Evolutionary conservation across 2,113 vertebrate species (phyloP), one percentile per base, ranked within the genome.

Genomic region (Serinus canaria): DNA sequence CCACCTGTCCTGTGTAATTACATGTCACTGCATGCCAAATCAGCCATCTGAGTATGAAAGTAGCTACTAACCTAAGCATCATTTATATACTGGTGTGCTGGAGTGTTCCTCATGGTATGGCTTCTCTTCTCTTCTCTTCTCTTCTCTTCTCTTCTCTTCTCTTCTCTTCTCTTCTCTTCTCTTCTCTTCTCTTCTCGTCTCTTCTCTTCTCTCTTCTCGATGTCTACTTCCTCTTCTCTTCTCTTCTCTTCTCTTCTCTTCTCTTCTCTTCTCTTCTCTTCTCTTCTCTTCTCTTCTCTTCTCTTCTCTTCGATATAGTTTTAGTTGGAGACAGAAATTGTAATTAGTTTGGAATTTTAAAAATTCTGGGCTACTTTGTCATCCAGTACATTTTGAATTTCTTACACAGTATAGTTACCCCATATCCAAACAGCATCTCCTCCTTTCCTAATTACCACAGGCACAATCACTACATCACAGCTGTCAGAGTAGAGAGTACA

Each of bases 221-320:
- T n/a, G n/a, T n/a, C n/a, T n/a, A n/a, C n/a, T n/a, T 7, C 14
- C 4, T 13, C 10, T 6, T 63, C 56, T 5, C 10, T 30, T 2
- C 39, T 25, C 55, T 60, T 7, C 28, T 15, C n/a, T 43, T 9
- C 37, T 37, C 37, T 37, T 10, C 37, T 37, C 37, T 37, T 10
- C 37, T 37, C 37, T 37, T 10, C 37, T 37, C 37, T 37, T 10
- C 37, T 37, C 37, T 37, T 10, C 37, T 37, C 37, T 37, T 10
- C 37, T 37, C 37, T 37, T 10, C 37, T 37, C 37, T 37, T 10
- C 37, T 37, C 37, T 37, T 10, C 37, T 37, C 10, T 30, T 1
- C 39, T 25, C 55, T 60, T 7, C 28, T 15, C n/a, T 43, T 9
- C 21, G 35, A 17, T 20, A 4, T 20, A 19, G 9, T 41, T 35